Evolutionary conservation across 2,888 invertebrate species (phyloP), one percentile per base, ranked within the genome.

Genomic region (Alitta virens): DNA sequence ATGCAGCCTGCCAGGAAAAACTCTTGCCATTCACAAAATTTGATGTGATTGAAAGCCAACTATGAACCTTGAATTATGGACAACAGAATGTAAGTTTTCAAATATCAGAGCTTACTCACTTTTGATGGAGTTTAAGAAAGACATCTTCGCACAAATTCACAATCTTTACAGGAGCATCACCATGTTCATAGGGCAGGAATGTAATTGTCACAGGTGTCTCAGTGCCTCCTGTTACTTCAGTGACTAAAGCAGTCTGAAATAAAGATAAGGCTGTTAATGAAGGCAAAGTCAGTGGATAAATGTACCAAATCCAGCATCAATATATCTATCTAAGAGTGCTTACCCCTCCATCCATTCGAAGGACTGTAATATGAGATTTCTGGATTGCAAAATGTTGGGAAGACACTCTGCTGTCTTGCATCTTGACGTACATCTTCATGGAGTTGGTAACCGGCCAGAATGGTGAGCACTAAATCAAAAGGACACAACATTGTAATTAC

Each of bases 391-490:
- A 91, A 73, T 90, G 88, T 70, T 91, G 91, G 0, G 91, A 91
- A 1, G 88, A 87, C 2, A 89, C 83, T 63, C 88, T 88, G 63
- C 91, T 90, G 73, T 90, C 90, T 58, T 89, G 84, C 79, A 88
- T 88, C 81, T 91, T 91, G 71, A 91, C 88, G 72, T 89, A 89
- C 89, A 92, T 89, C 69, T 86, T 86, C 89, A 90, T 89, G 0
- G 89, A 88, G 66, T 89, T 88, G 0, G 91, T 91, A 72, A 89
- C 89, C 0, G 91, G 92, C 91, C 91, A 92, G 81, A 90, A 91
- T 7, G 90, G 86, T 18, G 87, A 82, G 71, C 83, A 84, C 84
- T 85, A 73, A 33, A 33, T 5, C n/a, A n/a, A n/a, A n/a, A n/a
- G n/a, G n/a, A n/a, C n/a, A n/a, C n/a, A n/a, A n/a, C n/a, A n/a